A percentile compares a stretch with the other conserved stretches of the same genome.
phyloP scores from a whole-genome alignment of 2,888 invertebrate genomes.

The Dicroscelio sp. region DNA sequence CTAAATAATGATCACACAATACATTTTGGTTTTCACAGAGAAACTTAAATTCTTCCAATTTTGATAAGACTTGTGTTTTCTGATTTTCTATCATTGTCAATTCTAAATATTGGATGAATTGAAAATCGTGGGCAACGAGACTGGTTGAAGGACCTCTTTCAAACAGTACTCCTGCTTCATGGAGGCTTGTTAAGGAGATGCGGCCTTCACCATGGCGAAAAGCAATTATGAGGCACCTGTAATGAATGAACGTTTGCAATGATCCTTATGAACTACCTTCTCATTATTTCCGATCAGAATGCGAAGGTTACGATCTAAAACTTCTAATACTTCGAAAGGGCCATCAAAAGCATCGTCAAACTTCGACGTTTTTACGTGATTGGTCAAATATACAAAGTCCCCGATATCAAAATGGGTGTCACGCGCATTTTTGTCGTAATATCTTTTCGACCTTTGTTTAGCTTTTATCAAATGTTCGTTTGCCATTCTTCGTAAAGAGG shows the following conservation, averaged over 20 bases:
- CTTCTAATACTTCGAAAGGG: background rate
- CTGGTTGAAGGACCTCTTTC: background rate
- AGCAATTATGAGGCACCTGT: background rate
- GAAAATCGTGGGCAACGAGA: background rate
- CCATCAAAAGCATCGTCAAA: background rate
- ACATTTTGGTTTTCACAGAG: background rate
- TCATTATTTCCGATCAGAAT: background rate
- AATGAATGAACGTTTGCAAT: background rate
- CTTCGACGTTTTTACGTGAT: background rate
- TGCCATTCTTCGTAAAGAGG: constrained; percentile 35
- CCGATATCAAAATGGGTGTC: background rate
- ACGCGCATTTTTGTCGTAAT: constrained; percentile 60
- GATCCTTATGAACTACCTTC: background rate
- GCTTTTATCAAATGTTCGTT: constrained; percentile 54
- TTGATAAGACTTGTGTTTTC: background rate
- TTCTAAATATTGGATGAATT: background rate
- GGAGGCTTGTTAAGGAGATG: background rate
- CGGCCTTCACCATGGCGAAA: background rate
- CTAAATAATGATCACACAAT: background rate
- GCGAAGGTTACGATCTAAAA: background rate
- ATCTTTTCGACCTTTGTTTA: constrained; percentile 69
- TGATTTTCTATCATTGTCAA: background rate
- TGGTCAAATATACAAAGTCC: background rate
- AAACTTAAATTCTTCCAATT: background rate
- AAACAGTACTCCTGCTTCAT: background rate